A percentile compares a stretch with the other conserved stretches of the same genome.
Evolutionary conservation across 2,797 vertebrate species (phyloP).

Genomic region (Etheostoma nigrum): DNA sequence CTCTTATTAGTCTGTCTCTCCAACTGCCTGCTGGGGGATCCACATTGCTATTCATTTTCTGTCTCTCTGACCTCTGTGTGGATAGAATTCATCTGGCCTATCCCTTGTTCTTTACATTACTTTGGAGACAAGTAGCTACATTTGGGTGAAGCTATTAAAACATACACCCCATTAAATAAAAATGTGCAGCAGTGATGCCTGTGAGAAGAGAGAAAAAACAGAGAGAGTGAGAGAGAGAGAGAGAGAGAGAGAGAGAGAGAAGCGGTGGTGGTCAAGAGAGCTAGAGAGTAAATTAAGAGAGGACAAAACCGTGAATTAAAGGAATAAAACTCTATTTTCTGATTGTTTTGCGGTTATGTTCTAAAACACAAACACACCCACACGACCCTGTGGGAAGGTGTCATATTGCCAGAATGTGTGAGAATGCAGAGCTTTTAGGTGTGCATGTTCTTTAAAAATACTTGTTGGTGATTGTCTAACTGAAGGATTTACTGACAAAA

Average conservation of each 20-base stretch:
- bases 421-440: neutral
- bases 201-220: constrained; percentile 33
- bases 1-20: constrained; percentile 96
- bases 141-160: constrained; percentile 82
- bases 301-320: no score
- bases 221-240: no score
- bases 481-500: constrained; percentile 40
- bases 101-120: constrained; percentile 80
- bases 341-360: no score
- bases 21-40: constrained; percentile 90
- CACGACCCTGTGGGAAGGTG: no score
- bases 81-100: constrained; percentile 91
- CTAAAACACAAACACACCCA: no score
- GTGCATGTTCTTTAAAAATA: constrained; percentile 9
- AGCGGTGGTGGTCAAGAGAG: no score
- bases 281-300: no score
- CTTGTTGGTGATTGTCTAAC: constrained; percentile 8
- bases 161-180: constrained; percentile 84
- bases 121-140: constrained; percentile 71
- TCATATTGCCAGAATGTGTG: no score
- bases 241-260: no score
- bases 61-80: constrained; percentile 93
- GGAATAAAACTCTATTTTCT: no score
- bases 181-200: constrained; percentile 67
- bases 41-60: constrained; percentile 95